A percentile compares a stretch with the other conserved stretches of the same genome.
Conservation (phyloP, 2,888 invertebrate genomes). For the Macrosoma leucophasiata region DNA sequence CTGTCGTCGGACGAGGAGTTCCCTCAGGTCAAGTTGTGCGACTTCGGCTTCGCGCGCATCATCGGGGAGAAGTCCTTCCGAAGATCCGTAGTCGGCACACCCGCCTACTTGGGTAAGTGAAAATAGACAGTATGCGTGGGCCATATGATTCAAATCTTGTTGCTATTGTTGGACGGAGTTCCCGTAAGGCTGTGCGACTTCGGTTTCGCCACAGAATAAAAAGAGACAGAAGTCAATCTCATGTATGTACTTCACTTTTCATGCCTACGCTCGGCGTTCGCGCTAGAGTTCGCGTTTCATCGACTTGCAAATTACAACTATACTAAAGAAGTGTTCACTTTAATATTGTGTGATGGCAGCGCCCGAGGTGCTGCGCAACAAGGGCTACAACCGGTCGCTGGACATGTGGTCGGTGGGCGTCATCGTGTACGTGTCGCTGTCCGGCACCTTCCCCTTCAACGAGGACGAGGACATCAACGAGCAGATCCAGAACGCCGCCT, state of each 20-base stretch:
- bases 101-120: conserved; percentile 92
- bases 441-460: conserved; percentile 99
- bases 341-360: too few relatives aligned
- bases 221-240: too few relatives aligned
- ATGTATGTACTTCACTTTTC: too few relatives aligned
- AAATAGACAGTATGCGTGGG: too few relatives aligned
- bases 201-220: too few relatives aligned
- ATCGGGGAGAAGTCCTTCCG: conserved; percentile 99
- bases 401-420: conserved; percentile 99
- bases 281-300: too few relatives aligned
- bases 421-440: conserved; percentile 97
- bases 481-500: conserved; percentile 99
- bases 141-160: too few relatives aligned
- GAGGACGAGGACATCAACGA: conserved; percentile 99
- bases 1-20: conserved; percentile 95
- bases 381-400: conserved; percentile 98
- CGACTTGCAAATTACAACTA: too few relatives aligned
- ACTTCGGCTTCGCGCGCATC: conserved; percentile 99
- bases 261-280: too few relatives aligned
- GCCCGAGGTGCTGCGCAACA: conserved; percentile 97
- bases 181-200: not conserved
- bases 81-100: conserved; percentile 98
- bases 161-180: too few relatives aligned
- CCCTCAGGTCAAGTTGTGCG: conserved; percentile 99
- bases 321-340: too few relatives aligned